Conservation (phyloP, 1,140 invertebrate genomes). For the Eurosta solidaginis region DNA sequence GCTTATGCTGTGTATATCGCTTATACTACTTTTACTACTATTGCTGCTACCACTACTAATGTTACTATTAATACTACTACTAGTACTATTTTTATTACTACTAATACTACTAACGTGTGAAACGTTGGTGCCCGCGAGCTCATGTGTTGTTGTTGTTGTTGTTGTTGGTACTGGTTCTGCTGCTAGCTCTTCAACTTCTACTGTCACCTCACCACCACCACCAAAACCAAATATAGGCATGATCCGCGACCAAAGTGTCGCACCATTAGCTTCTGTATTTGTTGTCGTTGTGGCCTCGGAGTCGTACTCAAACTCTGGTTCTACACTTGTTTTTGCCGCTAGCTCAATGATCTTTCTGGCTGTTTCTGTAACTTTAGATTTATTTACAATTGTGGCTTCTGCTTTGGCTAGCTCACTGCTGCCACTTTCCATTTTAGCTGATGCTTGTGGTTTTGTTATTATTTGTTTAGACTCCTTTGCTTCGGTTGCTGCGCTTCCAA, state of each 20-base stretch:
- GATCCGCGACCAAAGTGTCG: conserved; percentile 34
- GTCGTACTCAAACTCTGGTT: background rate
- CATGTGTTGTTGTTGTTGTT: background rate
- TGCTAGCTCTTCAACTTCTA: background rate
- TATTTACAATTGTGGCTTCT: background rate
- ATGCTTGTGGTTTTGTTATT: background rate
- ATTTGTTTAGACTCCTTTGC: no score
- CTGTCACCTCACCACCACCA: background rate
- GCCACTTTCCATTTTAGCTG: conserved; percentile 8
- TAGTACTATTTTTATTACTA: conserved; percentile 8
- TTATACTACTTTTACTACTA: background rate
- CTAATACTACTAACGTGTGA: background rate
- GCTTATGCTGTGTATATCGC: background rate
- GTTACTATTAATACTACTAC: background rate
- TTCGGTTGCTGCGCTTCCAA: conserved; percentile 25
- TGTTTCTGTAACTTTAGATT: background rate
- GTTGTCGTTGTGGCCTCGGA: background rate
- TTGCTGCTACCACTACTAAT: background rate
- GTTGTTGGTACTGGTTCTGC: conserved; percentile 26
- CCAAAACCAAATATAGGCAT: conserved; percentile 33
- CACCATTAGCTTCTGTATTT: background rate
- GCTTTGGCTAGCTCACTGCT: no score
- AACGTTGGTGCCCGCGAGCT: background rate
- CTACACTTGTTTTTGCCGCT: background rate
- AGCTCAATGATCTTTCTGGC: background rate